These are phyloP conservation scores for Lagodon rhomboides DNA, from an alignment of 2,797 vertebrate genomes.

Conservation along the genomic window DNA sequence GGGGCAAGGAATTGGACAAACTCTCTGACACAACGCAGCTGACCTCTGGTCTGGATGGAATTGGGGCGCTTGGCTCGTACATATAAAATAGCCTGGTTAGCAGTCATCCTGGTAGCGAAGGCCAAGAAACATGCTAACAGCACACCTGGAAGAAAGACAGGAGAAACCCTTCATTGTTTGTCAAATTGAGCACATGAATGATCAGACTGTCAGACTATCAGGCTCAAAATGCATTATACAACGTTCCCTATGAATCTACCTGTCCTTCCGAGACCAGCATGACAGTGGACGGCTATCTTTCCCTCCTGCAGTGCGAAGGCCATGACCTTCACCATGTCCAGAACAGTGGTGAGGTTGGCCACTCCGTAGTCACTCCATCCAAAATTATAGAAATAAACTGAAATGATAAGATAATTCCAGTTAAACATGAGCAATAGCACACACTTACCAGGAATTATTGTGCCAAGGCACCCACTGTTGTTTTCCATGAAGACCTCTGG, in stretches of 20 bases:
- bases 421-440: not conserved
- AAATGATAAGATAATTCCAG: slow-evolving; percentile 45
- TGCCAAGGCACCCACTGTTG: slow-evolving; percentile 88
- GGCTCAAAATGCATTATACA: not conserved
- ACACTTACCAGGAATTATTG: not conserved
- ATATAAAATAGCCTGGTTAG: slow-evolving; percentile 94
- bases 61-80: slow-evolving; percentile 95
- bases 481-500: slow-evolving; percentile 98
- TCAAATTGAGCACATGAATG: not conserved
- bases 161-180: not conserved
- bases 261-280: slow-evolving; percentile 97
- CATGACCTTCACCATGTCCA: slow-evolving; percentile 98
- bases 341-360: slow-evolving; percentile 90
- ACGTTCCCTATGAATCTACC: slow-evolving; percentile 78
- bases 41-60: slow-evolving; percentile 95
- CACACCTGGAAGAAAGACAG: slow-evolving; percentile 87
- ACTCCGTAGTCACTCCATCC: slow-evolving; percentile 97
- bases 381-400: slow-evolving; percentile 99
- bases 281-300: slow-evolving; percentile 95
- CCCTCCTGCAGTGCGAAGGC: slow-evolving; percentile 96
- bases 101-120: slow-evolving; percentile 93
- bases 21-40: slow-evolving; percentile 91
- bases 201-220: not conserved
- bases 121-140: slow-evolving; percentile 95
- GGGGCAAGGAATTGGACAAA: slow-evolving; percentile 94